Conservation (phyloP, 2,113 vertebrate genomes). For the Malurus cyaneus region DNA sequence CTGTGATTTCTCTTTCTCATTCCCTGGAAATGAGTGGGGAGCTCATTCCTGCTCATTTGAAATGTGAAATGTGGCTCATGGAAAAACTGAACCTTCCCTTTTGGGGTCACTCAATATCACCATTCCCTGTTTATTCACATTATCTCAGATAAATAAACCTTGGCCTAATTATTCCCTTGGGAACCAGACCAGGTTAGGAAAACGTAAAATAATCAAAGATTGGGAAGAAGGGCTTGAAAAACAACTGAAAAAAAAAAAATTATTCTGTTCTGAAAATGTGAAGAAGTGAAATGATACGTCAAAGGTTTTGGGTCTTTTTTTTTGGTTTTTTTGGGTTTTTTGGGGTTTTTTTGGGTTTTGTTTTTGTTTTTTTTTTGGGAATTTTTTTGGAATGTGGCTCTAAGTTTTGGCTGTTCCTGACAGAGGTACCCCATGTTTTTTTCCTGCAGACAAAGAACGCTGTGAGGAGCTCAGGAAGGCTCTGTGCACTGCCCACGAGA, state of each 20-base stretch:
- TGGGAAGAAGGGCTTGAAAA: neutral
- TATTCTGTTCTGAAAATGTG: rapidly evolving
- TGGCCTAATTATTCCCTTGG: neutral
- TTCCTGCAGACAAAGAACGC: conserved; percentile 83
- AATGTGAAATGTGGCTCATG: neutral
- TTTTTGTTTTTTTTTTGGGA: no score
- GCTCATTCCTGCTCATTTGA: neutral
- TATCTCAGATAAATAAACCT: neutral
- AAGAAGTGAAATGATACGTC: neutral
- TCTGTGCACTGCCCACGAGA: conserved; percentile 87
- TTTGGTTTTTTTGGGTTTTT: no score
- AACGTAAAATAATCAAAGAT: neutral
- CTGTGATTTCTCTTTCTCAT: neutral
- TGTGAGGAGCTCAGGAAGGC: conserved; percentile 83
- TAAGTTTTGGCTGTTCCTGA: no score
- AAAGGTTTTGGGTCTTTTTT: no score
- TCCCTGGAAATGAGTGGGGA: neutral
- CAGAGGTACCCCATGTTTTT: neutral
- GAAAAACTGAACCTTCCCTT: neutral
- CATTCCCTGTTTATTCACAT: neutral
- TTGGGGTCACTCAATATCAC: neutral
- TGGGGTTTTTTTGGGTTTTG: no score
- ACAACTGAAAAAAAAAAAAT: neutral
- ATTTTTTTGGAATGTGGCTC: no score
- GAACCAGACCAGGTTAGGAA: neutral